Conservation (phyloP, 2,797 vertebrate species). For the Oophaga sylvatica region DNA sequence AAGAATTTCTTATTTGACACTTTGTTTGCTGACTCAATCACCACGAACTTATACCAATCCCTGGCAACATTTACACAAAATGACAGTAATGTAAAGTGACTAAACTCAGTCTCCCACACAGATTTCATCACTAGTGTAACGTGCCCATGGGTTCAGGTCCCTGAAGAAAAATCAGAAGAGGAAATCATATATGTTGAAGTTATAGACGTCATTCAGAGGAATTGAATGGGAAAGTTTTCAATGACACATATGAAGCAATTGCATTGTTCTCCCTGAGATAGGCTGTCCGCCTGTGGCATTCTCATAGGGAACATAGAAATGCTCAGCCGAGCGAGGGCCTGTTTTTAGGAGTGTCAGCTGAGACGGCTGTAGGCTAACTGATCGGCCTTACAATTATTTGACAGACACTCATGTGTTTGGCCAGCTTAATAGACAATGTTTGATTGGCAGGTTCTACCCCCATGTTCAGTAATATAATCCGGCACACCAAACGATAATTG, state of each 20-base stretch:
- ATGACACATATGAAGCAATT: neutral
- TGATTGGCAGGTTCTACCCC: neutral
- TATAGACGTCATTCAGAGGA: neutral
- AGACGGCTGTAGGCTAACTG: no score
- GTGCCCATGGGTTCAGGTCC: neutral
- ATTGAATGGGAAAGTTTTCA: neutral
- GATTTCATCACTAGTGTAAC: slow-evolving; percentile 6
- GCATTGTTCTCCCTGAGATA: no score
- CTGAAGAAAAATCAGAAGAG: neutral
- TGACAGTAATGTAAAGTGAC: neutral
- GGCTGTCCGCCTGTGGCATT: no score
- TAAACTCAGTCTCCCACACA: neutral
- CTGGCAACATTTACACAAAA: neutral
- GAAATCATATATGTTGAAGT: neutral
- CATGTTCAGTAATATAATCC: no score
- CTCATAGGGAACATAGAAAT: no score
- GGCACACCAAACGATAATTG: no score
- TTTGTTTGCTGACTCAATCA: neutral
- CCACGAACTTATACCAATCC: neutral
- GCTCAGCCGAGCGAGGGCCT: no score
- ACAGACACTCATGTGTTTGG: no score
- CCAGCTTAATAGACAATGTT: no score
- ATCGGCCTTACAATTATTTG: no score
- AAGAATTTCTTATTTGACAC: neutral
- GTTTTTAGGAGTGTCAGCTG: no score